These are phyloP conservation scores for Campoplex capitator DNA, from an alignment of 2,888 invertebrate species.

Conservation along the genomic window DNA sequence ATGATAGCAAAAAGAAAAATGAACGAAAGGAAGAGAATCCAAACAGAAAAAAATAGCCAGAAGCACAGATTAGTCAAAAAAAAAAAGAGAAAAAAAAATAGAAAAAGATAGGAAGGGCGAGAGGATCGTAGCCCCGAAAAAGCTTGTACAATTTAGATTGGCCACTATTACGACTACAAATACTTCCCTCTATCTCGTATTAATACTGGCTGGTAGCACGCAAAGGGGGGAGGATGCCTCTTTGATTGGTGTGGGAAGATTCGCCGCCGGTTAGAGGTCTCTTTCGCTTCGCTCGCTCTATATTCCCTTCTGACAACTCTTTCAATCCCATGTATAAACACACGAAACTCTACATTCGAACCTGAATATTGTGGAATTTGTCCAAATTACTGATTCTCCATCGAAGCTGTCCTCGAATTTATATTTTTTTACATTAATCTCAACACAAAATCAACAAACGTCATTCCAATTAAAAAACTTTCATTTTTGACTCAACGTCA, in stretches of 20 bases:
- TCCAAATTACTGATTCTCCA: not conserved
- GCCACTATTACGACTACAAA: constrained; percentile 48
- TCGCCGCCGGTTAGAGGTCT: constrained; percentile 74
- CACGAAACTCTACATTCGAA: not conserved
- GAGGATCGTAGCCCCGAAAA: constrained; percentile 58
- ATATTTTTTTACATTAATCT: not conserved
- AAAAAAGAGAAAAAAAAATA: constrained; percentile 31
- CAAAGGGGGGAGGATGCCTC: constrained; percentile 80
- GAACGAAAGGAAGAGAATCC: not conserved
- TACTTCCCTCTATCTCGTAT: constrained; percentile 37
- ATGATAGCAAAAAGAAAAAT: not conserved
- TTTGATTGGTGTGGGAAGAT: constrained; percentile 84
- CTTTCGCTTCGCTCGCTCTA: constrained; percentile 71
- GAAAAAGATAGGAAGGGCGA: constrained; percentile 51
- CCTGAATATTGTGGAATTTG: not conserved
- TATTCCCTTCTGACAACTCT: constrained; percentile 18
- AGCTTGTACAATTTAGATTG: constrained; percentile 24
- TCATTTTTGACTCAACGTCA: no score
- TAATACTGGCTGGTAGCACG: constrained; percentile 65
- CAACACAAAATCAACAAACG: no score
- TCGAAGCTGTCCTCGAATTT: not conserved
- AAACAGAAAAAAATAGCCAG: not conserved
- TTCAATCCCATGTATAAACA: not conserved
- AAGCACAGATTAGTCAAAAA: not conserved
- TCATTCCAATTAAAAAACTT: no score